These are phyloP conservation scores for Balaeniceps rex DNA, from an alignment of 2,113 vertebrate genomes.

Conservation along the genomic window DNA sequence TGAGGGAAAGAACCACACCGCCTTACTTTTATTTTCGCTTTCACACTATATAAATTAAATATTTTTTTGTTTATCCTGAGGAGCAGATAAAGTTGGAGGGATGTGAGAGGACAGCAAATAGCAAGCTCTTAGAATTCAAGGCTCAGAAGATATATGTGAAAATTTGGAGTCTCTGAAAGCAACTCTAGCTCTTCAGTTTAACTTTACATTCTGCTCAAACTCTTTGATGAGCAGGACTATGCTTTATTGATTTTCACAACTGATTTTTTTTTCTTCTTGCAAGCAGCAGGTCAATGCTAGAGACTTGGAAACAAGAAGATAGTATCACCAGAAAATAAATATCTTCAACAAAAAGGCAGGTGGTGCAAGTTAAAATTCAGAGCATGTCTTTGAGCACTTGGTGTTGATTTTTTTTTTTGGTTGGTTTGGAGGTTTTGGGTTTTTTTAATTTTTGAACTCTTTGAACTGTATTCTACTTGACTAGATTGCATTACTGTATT, in stretches of 20 bases:
- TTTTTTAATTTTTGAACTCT: neutral
- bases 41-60: neutral
- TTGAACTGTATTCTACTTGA: neutral
- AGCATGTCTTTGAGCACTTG: neutral
- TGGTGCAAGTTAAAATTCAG: neutral
- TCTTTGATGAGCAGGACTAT: neutral
- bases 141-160: neutral
- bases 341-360: neutral
- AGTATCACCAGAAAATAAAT: neutral
- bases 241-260: neutral
- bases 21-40: neutral
- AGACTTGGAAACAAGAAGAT: neutral
- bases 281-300: neutral
- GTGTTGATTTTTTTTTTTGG: neutral
- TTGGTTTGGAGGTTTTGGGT: neutral
- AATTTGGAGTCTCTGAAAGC: neutral
- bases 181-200: neutral
- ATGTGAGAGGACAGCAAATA: neutral
- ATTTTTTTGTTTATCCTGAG: neutral
- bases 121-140: neutral
- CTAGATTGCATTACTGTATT: neutral
- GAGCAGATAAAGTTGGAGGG: neutral
- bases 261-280: neutral
- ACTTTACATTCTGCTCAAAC: neutral
- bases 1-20: no score